These are phyloP conservation scores for Drosophila parabipectinata DNA, from an alignment of 1,140 invertebrate genomes.

Conservation along the genomic window DNA sequence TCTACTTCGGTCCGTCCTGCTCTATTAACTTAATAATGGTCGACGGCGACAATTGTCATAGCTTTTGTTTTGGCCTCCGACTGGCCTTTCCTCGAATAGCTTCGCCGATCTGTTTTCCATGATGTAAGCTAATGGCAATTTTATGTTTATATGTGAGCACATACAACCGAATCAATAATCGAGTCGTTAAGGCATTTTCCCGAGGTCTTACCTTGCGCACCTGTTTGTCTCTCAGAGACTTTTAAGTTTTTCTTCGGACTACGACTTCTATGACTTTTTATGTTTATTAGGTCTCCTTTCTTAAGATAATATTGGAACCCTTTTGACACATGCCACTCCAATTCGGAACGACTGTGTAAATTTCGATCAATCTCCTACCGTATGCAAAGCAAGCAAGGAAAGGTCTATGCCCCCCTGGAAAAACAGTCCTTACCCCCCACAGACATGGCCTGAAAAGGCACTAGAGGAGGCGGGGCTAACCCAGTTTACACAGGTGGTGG, in stretches of 20 bases:
- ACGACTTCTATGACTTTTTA: background rate
- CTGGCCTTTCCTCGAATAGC: background rate
- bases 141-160: constrained; percentile 10
- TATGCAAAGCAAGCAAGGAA: constrained; percentile 10
- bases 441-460: too few relatives aligned
- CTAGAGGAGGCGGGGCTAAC: constrained; percentile 39
- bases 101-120: constrained; percentile 16
- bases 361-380: constrained; percentile 36
- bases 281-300: background rate
- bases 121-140: constrained; percentile 45
- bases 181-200: constrained; percentile 22
- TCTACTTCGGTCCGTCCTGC: constrained; percentile 12
- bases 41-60: constrained; percentile 28
- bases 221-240: constrained; percentile 35
- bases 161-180: constrained; percentile 34
- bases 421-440: background rate
- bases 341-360: constrained; percentile 3
- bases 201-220: constrained; percentile 7
- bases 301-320: constrained; percentile 1
- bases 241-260: background rate
- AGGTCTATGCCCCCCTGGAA: background rate
- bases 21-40: constrained; percentile 5
- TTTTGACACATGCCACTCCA: constrained; percentile 32
- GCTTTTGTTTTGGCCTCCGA: constrained; percentile 25
- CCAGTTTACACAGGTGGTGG: constrained; percentile 57